These are phyloP conservation scores for Ernsta delagoae DNA, from an alignment of 2,888 invertebrate species.

Conservation along the genomic window DNA sequence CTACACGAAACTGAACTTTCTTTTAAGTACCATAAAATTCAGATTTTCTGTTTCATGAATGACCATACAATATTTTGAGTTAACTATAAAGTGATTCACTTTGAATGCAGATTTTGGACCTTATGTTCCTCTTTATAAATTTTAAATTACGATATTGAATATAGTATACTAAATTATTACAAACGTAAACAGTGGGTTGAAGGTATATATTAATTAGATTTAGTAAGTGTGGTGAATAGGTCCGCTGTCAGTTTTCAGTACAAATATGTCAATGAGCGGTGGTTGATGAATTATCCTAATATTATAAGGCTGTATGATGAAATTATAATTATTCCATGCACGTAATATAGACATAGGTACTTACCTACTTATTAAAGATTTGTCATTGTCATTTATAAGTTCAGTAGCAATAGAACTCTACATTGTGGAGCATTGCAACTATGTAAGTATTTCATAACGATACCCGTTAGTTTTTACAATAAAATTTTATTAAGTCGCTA, in stretches of 20 bases:
- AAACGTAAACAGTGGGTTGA: no score
- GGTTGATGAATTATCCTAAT: slow-evolving; percentile 52
- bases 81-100: slow-evolving; percentile 21
- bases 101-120: slow-evolving; percentile 30
- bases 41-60: slow-evolving; percentile 5
- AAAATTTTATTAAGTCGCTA: no score
- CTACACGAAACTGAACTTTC: slow-evolving; percentile 41
- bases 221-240: no score
- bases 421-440: no score
- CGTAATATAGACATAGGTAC: neutral
- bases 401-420: no score
- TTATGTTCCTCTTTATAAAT: slow-evolving; percentile 33
- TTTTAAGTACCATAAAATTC: slow-evolving; percentile 33
- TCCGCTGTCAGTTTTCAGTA: slow-evolving; percentile 53
- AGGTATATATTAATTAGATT: no score
- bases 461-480: no score
- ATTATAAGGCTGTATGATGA: slow-evolving; percentile 17
- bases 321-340: slow-evolving; percentile 23
- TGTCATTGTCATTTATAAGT: no score
- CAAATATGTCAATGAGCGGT: slow-evolving; percentile 52
- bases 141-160: slow-evolving; percentile 29
- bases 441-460: no score
- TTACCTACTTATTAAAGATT: no score
- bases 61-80: slow-evolving; percentile 36
- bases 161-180: slow-evolving; percentile 38